Evolutionary conservation across 2,888 invertebrate genomes (phyloP).

Genomic region (Frankliniella fusca): DNA sequence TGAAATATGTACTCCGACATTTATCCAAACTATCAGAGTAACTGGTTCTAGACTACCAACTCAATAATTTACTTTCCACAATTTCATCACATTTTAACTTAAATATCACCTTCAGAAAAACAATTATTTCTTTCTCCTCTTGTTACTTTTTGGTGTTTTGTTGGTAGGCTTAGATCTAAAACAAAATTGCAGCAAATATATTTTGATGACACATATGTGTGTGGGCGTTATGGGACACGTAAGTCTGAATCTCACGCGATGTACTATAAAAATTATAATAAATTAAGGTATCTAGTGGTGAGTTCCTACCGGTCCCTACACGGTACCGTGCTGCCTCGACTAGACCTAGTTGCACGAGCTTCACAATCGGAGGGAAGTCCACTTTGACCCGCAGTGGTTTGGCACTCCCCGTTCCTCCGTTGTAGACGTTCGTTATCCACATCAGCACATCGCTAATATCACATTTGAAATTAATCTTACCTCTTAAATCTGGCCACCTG

Average conservation of each 20-base stretch:
- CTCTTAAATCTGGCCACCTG: not conserved
- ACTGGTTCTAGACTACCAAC: too few relatives aligned
- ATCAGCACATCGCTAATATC: conserved; percentile 20
- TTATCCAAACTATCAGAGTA: too few relatives aligned
- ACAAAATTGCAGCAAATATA: too few relatives aligned
- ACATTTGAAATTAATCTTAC: conserved; percentile 10
- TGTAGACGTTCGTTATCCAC: not conserved
- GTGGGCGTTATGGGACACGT: not conserved
- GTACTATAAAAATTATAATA: conserved; percentile 18
- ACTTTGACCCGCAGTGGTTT: too few relatives aligned
- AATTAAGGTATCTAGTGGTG: conserved; percentile 22
- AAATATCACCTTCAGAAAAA: too few relatives aligned
- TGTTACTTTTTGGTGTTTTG: too few relatives aligned
- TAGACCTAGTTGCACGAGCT: not conserved
- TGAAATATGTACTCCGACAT: too few relatives aligned
- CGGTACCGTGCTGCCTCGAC: not conserved
- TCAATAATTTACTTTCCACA: too few relatives aligned
- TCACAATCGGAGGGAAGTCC: not conserved
- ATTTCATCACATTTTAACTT: too few relatives aligned
- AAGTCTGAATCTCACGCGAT: not conserved
- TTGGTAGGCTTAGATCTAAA: too few relatives aligned
- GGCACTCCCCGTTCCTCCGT: not conserved
- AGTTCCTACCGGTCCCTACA: not conserved
- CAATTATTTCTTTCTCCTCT: too few relatives aligned
- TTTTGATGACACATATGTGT: not conserved